Percentiles rank a stretch among this genome's conserved stretches.
Evolutionary conservation across 1,140 invertebrate species (phyloP).

Genomic region (Psilanteris sp.): DNA sequence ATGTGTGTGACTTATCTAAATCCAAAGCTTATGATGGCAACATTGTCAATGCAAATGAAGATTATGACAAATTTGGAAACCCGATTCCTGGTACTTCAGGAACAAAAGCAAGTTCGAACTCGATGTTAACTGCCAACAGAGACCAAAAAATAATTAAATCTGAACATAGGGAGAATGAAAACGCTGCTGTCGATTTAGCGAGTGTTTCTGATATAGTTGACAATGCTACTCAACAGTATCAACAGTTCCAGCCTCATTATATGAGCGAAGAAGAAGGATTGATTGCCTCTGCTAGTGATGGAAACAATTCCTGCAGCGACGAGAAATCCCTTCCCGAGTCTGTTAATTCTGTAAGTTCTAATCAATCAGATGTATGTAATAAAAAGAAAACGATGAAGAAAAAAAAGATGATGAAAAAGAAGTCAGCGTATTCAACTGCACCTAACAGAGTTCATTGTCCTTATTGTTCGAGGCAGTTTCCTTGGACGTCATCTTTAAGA

Average conservation of each 20-base stretch:
- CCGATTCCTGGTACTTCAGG: slow-evolving; percentile 57
- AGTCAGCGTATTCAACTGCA: slow-evolving; percentile 96
- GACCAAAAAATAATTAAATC: slow-evolving; percentile 30
- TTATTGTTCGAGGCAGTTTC: slow-evolving; percentile 94
- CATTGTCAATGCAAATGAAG: slow-evolving; percentile 73
- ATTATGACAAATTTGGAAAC: slow-evolving; percentile 51
- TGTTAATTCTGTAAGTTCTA: slow-evolving; percentile 73
- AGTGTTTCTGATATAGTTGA: slow-evolving; percentile 88
- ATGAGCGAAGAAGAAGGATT: slow-evolving; percentile 87
- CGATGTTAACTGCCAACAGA: slow-evolving; percentile 22
- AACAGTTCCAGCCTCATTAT: slow-evolving; percentile 83
- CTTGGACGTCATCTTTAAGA: slow-evolving; percentile 96
- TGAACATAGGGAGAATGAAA: slow-evolving; percentile 68
- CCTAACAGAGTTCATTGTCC: slow-evolving; percentile 95
- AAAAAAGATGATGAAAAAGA: slow-evolving; percentile 85
- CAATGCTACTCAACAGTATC: slow-evolving; percentile 87
- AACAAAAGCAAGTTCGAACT: slow-evolving; percentile 25
- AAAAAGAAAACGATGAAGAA: slow-evolving; percentile 68
- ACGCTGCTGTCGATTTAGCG: slow-evolving; percentile 83
- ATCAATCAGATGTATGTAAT: slow-evolving; percentile 53
- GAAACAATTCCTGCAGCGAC: slow-evolving; percentile 90
- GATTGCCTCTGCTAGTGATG: slow-evolving; percentile 87
- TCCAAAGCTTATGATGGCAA: slow-evolving; percentile 60
- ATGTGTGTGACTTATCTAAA: slow-evolving; percentile 30
- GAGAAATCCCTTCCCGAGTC: slow-evolving; percentile 82